A percentile compares a stretch with the other conserved stretches of the same genome.
Conservation (phyloP, 2,888 invertebrate species). For the Odontocolon sp. region DNA sequence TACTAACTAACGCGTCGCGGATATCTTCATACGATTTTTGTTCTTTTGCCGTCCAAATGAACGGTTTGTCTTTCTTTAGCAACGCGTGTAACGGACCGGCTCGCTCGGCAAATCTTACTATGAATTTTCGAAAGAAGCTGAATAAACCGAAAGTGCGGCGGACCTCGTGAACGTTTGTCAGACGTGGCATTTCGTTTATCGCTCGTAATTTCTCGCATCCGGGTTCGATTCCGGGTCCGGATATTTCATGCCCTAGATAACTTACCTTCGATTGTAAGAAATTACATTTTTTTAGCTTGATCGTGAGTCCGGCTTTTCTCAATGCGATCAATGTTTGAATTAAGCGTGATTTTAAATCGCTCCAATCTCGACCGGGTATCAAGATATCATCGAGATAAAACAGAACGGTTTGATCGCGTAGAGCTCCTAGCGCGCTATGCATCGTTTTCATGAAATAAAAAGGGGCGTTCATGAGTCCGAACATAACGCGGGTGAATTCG, state of each 20-base stretch:
- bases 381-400: slow-evolving; percentile 71
- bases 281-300: slow-evolving; percentile 68
- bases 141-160: slow-evolving; percentile 12
- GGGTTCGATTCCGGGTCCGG: slow-evolving; percentile 51
- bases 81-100: slow-evolving; percentile 8
- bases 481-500: too few species aligned
- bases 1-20: background rate
- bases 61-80: slow-evolving; percentile 3
- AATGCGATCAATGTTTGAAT: slow-evolving; percentile 59
- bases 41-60: slow-evolving; percentile 21
- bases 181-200: background rate
- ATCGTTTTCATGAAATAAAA: slow-evolving; percentile 5
- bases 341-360: slow-evolving; percentile 61
- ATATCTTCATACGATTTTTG: slow-evolving; percentile 26
- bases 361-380: slow-evolving; percentile 59
- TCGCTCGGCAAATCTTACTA: slow-evolving; percentile 10
- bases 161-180: background rate
- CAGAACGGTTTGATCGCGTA: slow-evolving; percentile 56
- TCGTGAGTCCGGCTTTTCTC: slow-evolving; percentile 48
- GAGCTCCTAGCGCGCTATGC: slow-evolving; percentile 24
- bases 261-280: slow-evolving; percentile 63
- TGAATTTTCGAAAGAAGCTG: slow-evolving; percentile 40
- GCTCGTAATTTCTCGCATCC: slow-evolving; percentile 9
- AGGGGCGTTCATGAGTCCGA: background rate
- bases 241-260: slow-evolving; percentile 66